These are phyloP conservation scores for Saguinus imperator DNA, from an alignment of 2,113 vertebrate genomes.

Conservation along the genomic window DNA sequence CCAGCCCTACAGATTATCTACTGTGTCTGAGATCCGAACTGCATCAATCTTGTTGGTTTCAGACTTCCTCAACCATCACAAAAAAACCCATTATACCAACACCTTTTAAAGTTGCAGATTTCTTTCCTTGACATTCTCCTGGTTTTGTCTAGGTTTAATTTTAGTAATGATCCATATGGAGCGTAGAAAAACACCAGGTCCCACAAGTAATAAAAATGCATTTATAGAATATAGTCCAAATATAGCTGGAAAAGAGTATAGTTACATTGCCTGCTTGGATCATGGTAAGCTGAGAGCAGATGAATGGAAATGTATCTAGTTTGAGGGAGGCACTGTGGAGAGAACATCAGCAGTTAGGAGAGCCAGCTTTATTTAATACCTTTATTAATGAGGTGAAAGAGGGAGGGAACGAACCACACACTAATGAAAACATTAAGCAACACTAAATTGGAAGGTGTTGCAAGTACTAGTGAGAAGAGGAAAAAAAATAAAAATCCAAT, in stretches of 20 bases:
- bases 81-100: background rate
- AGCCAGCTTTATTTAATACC: background rate
- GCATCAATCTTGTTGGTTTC: constrained; percentile 25
- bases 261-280: background rate
- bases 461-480: background rate
- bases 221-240: background rate
- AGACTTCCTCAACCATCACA: background rate
- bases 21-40: constrained; percentile 28
- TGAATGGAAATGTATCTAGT: background rate
- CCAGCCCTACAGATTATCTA: constrained; percentile 46
- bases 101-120: background rate
- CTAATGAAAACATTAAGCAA: constrained; percentile 53
- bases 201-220: background rate
- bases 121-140: background rate
- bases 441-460: constrained; percentile 28
- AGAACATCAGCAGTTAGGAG: background rate
- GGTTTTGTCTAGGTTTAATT: constrained; percentile 15
- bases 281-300: background rate
- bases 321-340: background rate
- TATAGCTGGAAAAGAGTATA: background rate
- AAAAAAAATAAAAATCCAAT: constrained; percentile 31
- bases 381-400: constrained; percentile 1
- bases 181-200: background rate
- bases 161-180: constrained; percentile 20
- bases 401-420: constrained; percentile 58